These are phyloP conservation scores for Diplolepis rosae DNA, from an alignment of 2,888 invertebrate genomes.

Conservation along the genomic window DNA sequence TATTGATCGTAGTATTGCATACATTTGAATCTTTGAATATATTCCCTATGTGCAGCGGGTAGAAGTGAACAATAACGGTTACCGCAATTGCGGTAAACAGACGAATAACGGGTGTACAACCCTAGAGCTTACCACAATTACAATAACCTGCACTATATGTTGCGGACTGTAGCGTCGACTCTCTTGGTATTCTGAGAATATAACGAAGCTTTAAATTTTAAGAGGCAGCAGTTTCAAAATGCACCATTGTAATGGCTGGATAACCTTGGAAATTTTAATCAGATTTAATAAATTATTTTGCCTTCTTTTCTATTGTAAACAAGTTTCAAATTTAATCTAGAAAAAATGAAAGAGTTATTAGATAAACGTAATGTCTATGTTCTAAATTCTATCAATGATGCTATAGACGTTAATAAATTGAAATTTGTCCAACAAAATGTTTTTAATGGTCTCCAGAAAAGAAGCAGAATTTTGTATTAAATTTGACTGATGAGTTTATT, in stretches of 20 bases:
- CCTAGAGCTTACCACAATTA: constrained; percentile 27
- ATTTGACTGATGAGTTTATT: background rate
- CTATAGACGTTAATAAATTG: too few relatives aligned
- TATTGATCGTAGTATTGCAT: constrained; percentile 8
- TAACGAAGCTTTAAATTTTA: constrained; percentile 16
- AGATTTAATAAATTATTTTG: background rate
- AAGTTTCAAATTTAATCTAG: too few relatives aligned
- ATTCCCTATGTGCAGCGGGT: constrained; percentile 19
- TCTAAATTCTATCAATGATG: too few relatives aligned
- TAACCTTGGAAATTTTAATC: background rate
- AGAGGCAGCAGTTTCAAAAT: constrained; percentile 11
- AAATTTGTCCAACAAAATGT: background rate
- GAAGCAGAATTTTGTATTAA: background rate
- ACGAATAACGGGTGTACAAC: constrained; percentile 25
- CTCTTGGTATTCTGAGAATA: constrained; percentile 10
- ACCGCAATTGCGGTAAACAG: constrained; percentile 31
- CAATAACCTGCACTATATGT: constrained; percentile 27
- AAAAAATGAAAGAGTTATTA: too few relatives aligned
- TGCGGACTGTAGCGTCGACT: background rate
- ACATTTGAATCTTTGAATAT: constrained; percentile 14
- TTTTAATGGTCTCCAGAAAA: background rate
- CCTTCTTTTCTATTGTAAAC: too few relatives aligned
- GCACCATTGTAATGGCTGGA: background rate
- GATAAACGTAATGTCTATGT: too few relatives aligned
- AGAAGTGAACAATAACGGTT: constrained; percentile 31